These are phyloP conservation scores for Galemys pyrenaicus DNA, from an alignment of 2,113 vertebrate genomes.

Conservation along the genomic window DNA sequence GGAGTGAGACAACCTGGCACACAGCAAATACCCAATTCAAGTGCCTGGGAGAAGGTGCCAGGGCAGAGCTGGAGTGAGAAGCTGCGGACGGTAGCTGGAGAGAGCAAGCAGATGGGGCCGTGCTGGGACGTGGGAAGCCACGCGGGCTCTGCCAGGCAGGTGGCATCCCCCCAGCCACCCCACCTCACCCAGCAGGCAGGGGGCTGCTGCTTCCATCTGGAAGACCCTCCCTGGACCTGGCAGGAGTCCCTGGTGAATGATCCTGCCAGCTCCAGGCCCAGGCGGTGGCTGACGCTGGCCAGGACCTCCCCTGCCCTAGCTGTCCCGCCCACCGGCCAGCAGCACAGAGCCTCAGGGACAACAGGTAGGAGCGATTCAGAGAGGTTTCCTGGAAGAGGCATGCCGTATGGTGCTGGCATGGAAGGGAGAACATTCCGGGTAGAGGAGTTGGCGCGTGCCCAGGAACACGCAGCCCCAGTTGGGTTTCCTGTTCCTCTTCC, in stretches of 20 bases:
- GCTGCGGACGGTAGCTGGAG: background rate
- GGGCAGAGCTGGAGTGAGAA: background rate
- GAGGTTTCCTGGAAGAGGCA: conserved; percentile 14
- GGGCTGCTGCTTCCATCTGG: background rate
- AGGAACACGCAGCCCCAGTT: background rate
- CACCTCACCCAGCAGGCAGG: background rate
- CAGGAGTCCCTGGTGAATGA: background rate
- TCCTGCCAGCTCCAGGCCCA: background rate
- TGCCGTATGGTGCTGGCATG: background rate
- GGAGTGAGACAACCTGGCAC: background rate
- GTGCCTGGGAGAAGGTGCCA: background rate
- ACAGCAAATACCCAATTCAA: background rate
- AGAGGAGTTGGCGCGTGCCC: background rate
- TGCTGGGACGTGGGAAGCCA: background rate
- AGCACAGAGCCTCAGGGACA: background rate
- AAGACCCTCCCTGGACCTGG: background rate
- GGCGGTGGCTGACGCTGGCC: background rate
- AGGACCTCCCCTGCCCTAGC: background rate
- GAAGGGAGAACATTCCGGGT: conserved; percentile 5
- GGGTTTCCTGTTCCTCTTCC: background rate
- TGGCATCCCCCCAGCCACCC: background rate
- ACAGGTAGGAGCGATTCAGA: background rate
- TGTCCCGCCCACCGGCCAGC: background rate
- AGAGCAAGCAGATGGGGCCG: background rate
- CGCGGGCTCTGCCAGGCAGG: background rate